phyloP scores from a whole-genome alignment of 2,888 invertebrate species.

The Oxystoma pomonae region DNA sequence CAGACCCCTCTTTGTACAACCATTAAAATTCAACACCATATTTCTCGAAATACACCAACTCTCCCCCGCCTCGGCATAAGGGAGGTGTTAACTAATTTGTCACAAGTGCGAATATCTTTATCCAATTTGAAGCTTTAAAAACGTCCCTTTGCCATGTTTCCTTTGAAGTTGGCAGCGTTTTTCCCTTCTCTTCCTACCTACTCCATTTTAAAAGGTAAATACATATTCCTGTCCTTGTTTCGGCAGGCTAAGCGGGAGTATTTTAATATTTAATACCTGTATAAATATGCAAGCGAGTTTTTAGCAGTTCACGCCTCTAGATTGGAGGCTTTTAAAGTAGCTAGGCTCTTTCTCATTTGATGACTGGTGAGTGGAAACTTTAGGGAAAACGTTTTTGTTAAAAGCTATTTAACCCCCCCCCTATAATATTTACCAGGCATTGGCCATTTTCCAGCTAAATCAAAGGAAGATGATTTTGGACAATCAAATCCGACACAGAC shows the following conservation, averaged over 20 bases:
- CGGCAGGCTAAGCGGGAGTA: too few relatives aligned
- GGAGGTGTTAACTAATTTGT: conserved; percentile 43
- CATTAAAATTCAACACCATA: not conserved
- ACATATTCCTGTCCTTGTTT: too few relatives aligned
- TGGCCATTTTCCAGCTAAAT: too few relatives aligned
- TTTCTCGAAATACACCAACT: not conserved
- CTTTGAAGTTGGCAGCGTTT: not conserved
- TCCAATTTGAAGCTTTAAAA: conserved; percentile 37
- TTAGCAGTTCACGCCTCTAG: conserved; percentile 29
- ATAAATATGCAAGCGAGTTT: conserved; percentile 44
- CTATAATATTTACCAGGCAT: too few relatives aligned
- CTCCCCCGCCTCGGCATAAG: conserved; percentile 17
- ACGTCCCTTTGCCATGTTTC: conserved; percentile 25
- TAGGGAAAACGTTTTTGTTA: not conserved
- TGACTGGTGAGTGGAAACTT: not conserved
- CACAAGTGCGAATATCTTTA: conserved; percentile 43
- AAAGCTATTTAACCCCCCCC: too few relatives aligned
- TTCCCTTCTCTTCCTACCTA: not conserved
- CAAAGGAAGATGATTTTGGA: too few relatives aligned
- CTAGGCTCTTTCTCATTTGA: not conserved
- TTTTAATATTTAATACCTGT: conserved; percentile 45
- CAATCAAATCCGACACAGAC: too few relatives aligned
- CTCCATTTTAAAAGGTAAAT: too few relatives aligned
- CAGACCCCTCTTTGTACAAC: not conserved
- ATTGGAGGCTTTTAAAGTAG: not conserved